Evolutionary conservation across 37 sponge, comb jelly and placozoan genomes (phyloP).

Genomic region (Halichondria panicea): DNA sequence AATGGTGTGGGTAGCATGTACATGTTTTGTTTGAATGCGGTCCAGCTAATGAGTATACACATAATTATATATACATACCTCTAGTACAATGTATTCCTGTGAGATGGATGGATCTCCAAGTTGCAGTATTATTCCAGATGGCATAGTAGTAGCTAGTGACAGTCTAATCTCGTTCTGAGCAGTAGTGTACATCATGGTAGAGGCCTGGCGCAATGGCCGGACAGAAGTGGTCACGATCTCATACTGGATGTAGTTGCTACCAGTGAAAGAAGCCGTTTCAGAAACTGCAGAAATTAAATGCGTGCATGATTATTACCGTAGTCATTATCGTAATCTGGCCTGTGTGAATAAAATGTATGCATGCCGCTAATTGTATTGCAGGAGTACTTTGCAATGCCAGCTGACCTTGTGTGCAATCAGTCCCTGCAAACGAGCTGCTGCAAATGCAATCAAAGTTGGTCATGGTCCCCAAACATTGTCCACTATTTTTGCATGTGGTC

Average conservation of each 20-base stretch:
- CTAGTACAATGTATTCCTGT: conserved; percentile 43
- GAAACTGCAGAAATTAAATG: conserved; percentile 20
- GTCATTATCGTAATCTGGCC: background rate
- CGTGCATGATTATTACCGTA: background rate
- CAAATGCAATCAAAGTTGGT: conserved; percentile 38
- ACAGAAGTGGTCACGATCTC: background rate
- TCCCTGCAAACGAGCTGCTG: conserved; percentile 35
- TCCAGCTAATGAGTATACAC: no score
- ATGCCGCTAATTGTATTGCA: no score
- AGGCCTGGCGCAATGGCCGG: background rate
- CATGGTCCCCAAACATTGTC: conserved; percentile 55
- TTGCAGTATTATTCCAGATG: conserved; percentile 42
- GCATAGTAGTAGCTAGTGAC: conserved; percentile 17
- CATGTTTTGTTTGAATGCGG: no score
- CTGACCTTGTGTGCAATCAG: conserved; percentile 55
- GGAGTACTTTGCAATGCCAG: background rate
- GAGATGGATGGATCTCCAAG: conserved; percentile 10
- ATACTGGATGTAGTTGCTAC: conserved; percentile 48
- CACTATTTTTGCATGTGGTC: conserved; percentile 61
- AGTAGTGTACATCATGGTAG: conserved; percentile 8
- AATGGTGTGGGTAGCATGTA: background rate
- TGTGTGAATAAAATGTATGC: background rate
- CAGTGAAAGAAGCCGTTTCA: conserved; percentile 43
- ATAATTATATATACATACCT: no score
- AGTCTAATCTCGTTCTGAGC: conserved; percentile 32